Percentiles rank a stretch among this genome's conserved stretches.
Evolutionary conservation across 1,140 invertebrate genomes (phyloP).

Genomic region (Hylaeus volcanicus): DNA sequence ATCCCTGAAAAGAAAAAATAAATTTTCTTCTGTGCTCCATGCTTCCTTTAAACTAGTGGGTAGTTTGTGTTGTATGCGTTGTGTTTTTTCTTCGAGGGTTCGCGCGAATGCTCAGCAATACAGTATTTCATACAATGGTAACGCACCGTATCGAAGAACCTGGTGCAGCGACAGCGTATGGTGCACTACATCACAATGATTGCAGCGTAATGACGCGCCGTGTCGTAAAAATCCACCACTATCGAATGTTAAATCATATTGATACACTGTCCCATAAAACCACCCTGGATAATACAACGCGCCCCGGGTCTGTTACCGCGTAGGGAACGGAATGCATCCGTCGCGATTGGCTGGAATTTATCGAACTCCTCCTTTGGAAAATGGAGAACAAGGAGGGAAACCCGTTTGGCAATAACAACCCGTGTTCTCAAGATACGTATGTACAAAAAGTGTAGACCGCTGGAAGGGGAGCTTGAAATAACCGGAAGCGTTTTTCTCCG

Average conservation of each 20-base stretch:
- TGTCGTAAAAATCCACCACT: slow-evolving; percentile 1
- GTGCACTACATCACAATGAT: background rate
- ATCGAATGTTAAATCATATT: slow-evolving; percentile 36
- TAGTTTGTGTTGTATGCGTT: too few relatives aligned
- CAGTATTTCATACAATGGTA: background rate
- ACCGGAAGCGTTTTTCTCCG: slow-evolving; percentile 44
- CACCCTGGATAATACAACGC: background rate
- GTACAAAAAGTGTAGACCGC: background rate
- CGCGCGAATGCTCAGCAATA: too few relatives aligned
- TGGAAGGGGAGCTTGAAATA: slow-evolving; percentile 17
- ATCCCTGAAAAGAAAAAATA: too few relatives aligned
- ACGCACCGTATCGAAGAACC: background rate
- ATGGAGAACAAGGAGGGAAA: background rate
- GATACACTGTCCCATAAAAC: background rate
- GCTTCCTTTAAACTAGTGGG: too few relatives aligned
- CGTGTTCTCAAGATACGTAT: slow-evolving; percentile 4
- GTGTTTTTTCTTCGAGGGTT: too few relatives aligned
- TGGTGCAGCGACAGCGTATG: background rate
- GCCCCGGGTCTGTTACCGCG: background rate
- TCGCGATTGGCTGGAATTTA: slow-evolving; percentile 2
- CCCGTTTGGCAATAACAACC: slow-evolving; percentile 12
- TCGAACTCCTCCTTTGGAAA: background rate
- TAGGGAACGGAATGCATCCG: background rate
- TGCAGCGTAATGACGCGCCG: background rate
- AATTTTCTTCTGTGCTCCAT: too few relatives aligned